Conservation (phyloP, 2,888 invertebrate genomes). For the Protonemura montana region DNA sequence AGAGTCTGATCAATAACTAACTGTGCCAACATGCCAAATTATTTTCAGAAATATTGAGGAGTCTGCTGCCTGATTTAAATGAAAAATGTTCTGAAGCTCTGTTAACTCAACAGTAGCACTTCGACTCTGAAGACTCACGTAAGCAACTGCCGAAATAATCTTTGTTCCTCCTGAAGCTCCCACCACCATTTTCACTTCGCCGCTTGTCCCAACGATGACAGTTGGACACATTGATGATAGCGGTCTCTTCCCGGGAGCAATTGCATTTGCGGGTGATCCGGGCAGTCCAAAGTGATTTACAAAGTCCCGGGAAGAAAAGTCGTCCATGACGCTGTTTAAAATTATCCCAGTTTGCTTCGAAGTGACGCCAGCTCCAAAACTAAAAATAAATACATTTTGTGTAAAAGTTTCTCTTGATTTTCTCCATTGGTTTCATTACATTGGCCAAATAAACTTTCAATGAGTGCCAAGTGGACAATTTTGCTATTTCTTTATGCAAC, state of each 20-base stretch:
- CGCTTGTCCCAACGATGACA: slow-evolving; percentile 70
- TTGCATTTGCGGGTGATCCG: slow-evolving; percentile 82
- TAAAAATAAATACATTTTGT: slow-evolving; percentile 57
- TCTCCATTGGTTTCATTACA: too few species aligned
- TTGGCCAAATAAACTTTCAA: too few species aligned
- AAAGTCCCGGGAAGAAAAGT: slow-evolving; percentile 83
- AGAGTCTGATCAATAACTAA: too few species aligned
- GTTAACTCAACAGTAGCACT: too few species aligned
- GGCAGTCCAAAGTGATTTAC: slow-evolving; percentile 74
- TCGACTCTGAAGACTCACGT: slow-evolving; percentile 52
- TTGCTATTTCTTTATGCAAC: too few species aligned
- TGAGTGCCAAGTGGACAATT: too few species aligned
- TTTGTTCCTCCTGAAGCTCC: slow-evolving; percentile 67
- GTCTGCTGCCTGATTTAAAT: too few species aligned
- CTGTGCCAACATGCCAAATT: too few species aligned
- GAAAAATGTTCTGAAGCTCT: too few species aligned
- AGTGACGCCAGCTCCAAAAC: slow-evolving; percentile 83
- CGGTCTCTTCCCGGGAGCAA: slow-evolving; percentile 81
- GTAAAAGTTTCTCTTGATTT: too few species aligned
- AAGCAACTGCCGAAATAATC: slow-evolving; percentile 62
- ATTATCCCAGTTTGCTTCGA: slow-evolving; percentile 86
- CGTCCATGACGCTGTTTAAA: slow-evolving; percentile 96
- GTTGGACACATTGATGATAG: slow-evolving; percentile 88
- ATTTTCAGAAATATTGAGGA: too few species aligned
- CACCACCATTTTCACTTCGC: slow-evolving; percentile 60